phyloP scores from a whole-genome alignment of 2,113 vertebrate genomes.

The Oxygymnocypris stewartii region DNA sequence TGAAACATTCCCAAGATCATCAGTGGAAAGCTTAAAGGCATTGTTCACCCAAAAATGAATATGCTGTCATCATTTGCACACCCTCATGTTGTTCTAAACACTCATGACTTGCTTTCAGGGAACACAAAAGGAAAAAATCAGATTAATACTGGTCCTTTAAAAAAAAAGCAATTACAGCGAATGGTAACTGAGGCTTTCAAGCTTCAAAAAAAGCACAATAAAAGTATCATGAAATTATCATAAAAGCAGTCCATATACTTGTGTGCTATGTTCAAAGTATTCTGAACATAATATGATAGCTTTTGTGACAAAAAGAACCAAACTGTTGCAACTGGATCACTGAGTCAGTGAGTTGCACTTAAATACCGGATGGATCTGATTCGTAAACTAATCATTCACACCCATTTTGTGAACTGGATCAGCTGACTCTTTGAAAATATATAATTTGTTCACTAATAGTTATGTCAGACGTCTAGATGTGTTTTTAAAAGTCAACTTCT shows the following conservation, averaged over 20 bases:
- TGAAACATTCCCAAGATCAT: constrained; percentile 14
- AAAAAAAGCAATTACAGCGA: background rate
- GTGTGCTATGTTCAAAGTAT: constrained; percentile 8
- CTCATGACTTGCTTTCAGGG: background rate
- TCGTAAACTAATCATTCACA: background rate
- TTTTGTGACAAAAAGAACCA: background rate
- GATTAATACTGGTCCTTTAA: background rate
- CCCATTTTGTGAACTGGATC: background rate
- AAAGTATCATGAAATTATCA: background rate
- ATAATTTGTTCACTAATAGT: background rate
- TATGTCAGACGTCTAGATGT: background rate
- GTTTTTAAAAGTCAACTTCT: background rate
- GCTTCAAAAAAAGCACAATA: background rate
- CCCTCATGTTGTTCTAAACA: background rate
- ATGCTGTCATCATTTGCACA: no score
- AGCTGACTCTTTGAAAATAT: background rate
- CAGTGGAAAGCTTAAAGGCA: background rate
- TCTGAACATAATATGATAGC: background rate
- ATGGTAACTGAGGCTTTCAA: constrained; percentile 11
- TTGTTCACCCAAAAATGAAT: background rate
- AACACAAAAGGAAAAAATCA: background rate
- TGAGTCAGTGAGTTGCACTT: background rate
- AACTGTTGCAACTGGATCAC: background rate
- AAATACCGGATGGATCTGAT: background rate
- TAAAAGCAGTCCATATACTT: background rate